Conservation (phyloP, 2,797 vertebrate species). For the Chaetophractus vellerosus region DNA sequence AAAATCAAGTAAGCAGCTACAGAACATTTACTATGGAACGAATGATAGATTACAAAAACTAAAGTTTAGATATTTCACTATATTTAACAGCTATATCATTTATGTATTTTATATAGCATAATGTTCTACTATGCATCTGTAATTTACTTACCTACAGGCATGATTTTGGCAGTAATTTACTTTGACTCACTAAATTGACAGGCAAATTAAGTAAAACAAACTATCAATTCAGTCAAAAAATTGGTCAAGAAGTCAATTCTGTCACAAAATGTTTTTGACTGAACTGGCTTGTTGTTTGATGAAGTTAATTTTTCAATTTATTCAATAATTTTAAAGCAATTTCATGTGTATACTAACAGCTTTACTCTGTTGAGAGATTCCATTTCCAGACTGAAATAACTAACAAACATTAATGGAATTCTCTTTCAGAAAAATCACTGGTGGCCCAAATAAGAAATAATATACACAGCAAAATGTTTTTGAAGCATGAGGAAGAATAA, state of each 20-base stretch:
- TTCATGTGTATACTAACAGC: neutral
- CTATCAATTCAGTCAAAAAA: conserved; percentile 50
- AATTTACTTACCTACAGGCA: neutral
- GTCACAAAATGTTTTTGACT: conserved; percentile 41
- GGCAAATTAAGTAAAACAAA: conserved; percentile 57
- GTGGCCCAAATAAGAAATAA: conserved; percentile 55
- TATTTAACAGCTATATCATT: neutral
- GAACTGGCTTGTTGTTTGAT: conserved; percentile 47
- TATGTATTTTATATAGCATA: neutral
- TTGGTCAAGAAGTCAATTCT: conserved; percentile 61
- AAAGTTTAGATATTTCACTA: neutral
- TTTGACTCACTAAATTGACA: conserved; percentile 37
- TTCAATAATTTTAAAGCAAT: conserved; percentile 36
- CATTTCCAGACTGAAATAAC: neutral
- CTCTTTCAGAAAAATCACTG: conserved; percentile 38
- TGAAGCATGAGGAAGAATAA: conserved; percentile 52
- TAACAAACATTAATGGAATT: neutral
- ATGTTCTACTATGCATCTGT: neutral
- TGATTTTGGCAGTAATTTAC: neutral
- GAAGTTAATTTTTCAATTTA: conserved; percentile 67
- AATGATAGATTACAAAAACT: neutral
- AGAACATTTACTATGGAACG: neutral
- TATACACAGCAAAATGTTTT: conserved; percentile 63
- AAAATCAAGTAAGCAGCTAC: neutral
- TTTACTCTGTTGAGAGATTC: neutral